Conservation (phyloP, 1,140 invertebrate genomes). For the Euura lappo region DNA sequence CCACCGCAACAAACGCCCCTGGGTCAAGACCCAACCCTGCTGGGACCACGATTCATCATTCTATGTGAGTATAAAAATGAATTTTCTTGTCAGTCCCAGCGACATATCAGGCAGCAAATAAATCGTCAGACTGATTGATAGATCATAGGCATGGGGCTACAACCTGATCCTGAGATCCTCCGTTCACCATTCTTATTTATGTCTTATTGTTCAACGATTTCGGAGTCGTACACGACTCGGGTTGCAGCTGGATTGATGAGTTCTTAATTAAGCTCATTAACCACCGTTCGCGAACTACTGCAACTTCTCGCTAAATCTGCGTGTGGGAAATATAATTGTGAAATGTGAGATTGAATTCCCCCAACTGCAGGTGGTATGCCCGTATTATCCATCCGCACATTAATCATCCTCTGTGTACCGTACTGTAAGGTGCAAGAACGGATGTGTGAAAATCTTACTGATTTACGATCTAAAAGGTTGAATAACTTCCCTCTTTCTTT, state of each 20-base stretch:
- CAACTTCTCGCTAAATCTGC: too few species aligned
- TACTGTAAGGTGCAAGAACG: not conserved
- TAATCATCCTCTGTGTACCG: not conserved
- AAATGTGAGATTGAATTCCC: constrained; percentile 1
- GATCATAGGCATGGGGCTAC: not conserved
- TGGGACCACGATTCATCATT: constrained; percentile 55
- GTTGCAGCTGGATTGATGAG: too few species aligned
- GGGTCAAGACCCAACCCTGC: constrained; percentile 51
- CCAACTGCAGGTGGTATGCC: not conserved
- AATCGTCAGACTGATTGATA: constrained; percentile 1
- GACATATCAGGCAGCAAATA: not conserved
- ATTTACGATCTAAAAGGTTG: not conserved
- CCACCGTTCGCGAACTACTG: too few species aligned
- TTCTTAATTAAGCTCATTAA: too few species aligned
- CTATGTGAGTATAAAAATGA: constrained; percentile 47
- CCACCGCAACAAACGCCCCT: constrained; percentile 46
- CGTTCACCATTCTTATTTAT: too few species aligned
- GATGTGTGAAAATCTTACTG: constrained; percentile 2
- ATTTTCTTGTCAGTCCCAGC: not conserved
- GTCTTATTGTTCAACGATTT: too few species aligned
- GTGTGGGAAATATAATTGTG: not conserved
- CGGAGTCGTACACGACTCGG: too few species aligned
- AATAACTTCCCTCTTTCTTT: not conserved
- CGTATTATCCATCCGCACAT: not conserved
- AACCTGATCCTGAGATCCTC: too few species aligned